Evolutionary conservation across 2,888 invertebrate genomes (phyloP).

Genomic region (Pandemis cinnamomeana): DNA sequence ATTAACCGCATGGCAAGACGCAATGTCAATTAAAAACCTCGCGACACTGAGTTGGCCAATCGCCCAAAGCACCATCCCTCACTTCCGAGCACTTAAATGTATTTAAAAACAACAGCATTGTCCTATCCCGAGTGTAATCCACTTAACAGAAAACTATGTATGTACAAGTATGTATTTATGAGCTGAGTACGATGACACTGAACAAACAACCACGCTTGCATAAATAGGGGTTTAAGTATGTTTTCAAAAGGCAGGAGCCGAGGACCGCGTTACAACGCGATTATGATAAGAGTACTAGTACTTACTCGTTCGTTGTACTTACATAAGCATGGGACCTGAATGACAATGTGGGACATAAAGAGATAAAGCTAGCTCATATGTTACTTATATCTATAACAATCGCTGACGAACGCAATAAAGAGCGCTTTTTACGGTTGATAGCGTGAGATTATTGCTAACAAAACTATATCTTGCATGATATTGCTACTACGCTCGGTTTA

Average conservation of each 20-base stretch:
- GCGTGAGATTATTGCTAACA: slow-evolving; percentile 25
- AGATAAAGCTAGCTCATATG: slow-evolving; percentile 5
- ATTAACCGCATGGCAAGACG: slow-evolving; percentile 4
- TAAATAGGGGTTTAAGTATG: slow-evolving; percentile 33
- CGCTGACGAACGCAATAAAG: slow-evolving; percentile 22
- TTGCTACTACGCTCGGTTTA: slow-evolving; percentile 13
- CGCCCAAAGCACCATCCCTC: slow-evolving; percentile 49
- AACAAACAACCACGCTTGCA: slow-evolving; percentile 45
- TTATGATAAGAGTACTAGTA: slow-evolving; percentile 42
- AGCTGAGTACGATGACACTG: slow-evolving; percentile 56
- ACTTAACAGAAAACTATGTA: slow-evolving; percentile 57
- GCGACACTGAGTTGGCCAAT: slow-evolving; percentile 20
- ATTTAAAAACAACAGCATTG: slow-evolving; percentile 62
- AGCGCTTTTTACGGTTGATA: slow-evolving; percentile 21
- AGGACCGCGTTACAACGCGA: slow-evolving; percentile 33
- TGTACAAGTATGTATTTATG: slow-evolving; percentile 56
- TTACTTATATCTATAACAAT: slow-evolving; percentile 17
- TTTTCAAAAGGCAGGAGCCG: slow-evolving; percentile 23
- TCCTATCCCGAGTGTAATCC: slow-evolving; percentile 67
- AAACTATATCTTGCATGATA: slow-evolving; percentile 14
- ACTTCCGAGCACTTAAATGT: slow-evolving; percentile 61
- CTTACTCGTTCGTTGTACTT: slow-evolving; percentile 40
- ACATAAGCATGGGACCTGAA: slow-evolving; percentile 30
- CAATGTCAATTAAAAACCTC: slow-evolving; percentile 10
- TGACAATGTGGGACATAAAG: slow-evolving; percentile 35